Evolutionary conservation across 2,113 vertebrate species (phyloP).

Genomic region (Neolamprologus kungweensis): DNA sequence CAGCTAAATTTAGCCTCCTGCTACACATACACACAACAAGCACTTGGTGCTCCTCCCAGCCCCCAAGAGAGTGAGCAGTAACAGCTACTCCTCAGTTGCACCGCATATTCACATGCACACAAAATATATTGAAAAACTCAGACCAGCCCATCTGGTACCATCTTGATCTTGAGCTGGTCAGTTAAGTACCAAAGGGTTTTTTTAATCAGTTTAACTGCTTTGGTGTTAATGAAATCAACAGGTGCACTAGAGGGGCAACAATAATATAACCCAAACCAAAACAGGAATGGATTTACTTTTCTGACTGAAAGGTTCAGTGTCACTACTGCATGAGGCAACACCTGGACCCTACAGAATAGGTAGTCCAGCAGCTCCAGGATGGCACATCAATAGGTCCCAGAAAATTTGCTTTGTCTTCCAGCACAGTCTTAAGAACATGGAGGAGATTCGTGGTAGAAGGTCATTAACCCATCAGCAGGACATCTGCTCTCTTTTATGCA

Average conservation of each 20-base stretch:
- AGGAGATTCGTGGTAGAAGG: neutral
- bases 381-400: neutral
- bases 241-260: neutral
- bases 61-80: neutral
- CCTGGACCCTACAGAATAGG: neutral
- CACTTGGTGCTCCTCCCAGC: neutral
- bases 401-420: neutral
- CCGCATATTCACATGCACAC: neutral
- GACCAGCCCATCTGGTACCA: neutral
- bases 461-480: neutral
- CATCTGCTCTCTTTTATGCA: neutral
- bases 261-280: neutral
- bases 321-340: neutral
- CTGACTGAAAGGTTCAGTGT: neutral
- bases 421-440: neutral
- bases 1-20: conserved; percentile 44
- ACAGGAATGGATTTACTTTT: neutral
- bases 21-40: conserved; percentile 2
- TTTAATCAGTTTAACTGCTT: neutral
- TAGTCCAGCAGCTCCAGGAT: neutral
- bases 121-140: neutral
- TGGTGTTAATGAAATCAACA: neutral
- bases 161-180: neutral
- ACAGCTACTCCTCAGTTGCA: neutral
- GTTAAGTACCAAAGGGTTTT: neutral